Conservation (phyloP, 2,113 vertebrate genomes). For the Halcyon senegalensis region DNA sequence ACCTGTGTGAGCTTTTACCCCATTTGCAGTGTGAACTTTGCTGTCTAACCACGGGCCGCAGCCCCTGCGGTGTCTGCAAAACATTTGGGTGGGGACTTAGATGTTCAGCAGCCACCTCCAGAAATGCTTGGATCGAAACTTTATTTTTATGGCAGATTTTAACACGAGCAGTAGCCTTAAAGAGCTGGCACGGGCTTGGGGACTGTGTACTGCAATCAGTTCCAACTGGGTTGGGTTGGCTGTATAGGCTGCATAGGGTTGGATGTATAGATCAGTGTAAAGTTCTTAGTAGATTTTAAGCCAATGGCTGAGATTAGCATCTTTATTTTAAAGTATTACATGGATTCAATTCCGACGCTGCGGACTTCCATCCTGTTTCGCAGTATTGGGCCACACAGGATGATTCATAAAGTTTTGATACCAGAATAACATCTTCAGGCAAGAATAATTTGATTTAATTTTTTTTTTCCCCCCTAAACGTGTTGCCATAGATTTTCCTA, state of each 20-base stretch:
- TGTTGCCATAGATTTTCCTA: constrained; percentile 81
- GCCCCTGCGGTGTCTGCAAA: not conserved
- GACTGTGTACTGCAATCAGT: not conserved
- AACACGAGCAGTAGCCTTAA: not conserved
- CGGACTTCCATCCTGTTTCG: constrained; percentile 29
- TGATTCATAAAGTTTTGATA: constrained; percentile 77
- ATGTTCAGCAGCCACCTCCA: not conserved
- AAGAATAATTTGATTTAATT: constrained; percentile 75
- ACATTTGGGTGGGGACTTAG: not conserved
- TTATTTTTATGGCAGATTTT: not conserved
- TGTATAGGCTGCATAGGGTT: not conserved
- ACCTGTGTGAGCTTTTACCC: not conserved
- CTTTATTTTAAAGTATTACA: constrained; percentile 55
- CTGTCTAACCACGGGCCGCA: not conserved
- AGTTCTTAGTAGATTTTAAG: constrained; percentile 24
- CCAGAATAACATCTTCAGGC: constrained; percentile 79
- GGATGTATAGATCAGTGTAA: not conserved
- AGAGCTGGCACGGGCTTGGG: not conserved
- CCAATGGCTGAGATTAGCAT: constrained; percentile 29
- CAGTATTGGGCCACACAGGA: constrained; percentile 73
- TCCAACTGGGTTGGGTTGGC: not conserved
- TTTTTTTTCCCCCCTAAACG: not conserved
- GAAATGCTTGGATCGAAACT: not conserved
- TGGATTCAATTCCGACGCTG: constrained; percentile 61
- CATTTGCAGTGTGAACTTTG: not conserved